These are phyloP conservation scores for Calephelis nemesis DNA, from an alignment of 1,140 invertebrate genomes.

Conservation along the genomic window DNA sequence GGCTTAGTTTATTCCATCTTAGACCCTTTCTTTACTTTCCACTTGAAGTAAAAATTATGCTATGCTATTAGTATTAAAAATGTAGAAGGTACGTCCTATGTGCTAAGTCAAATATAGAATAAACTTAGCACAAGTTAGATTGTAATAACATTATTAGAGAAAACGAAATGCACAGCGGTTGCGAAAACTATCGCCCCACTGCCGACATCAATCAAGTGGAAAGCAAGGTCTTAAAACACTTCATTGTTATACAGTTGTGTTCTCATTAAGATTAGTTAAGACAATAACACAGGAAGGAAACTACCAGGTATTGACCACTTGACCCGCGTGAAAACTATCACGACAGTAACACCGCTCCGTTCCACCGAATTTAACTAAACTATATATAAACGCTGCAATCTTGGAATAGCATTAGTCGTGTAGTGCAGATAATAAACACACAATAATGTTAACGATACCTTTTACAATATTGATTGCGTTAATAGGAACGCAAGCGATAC, in stretches of 20 bases:
- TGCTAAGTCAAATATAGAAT: not conserved
- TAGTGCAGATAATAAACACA: constrained; percentile 52
- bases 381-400: constrained; percentile 73
- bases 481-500: constrained; percentile 43
- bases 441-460: constrained; percentile 61
- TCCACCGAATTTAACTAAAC: constrained; percentile 68
- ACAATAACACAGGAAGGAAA: constrained; percentile 78
- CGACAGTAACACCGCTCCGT: constrained; percentile 62
- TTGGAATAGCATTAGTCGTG: constrained; percentile 66
- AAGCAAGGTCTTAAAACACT: constrained; percentile 71
- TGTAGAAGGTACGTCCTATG: too few relatives aligned
- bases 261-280: constrained; percentile 71
- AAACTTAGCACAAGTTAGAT: not conserved
- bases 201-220: constrained; percentile 68
- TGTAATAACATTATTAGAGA: constrained; percentile 42
- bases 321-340: constrained; percentile 66
- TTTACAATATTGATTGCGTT: constrained; percentile 46
- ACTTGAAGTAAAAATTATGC: too few relatives aligned
- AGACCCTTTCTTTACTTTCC: too few relatives aligned
- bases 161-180: constrained; percentile 63
- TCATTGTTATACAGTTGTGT: constrained; percentile 64
- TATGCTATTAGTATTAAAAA: too few relatives aligned
- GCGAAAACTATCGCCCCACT: constrained; percentile 67
- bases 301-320: constrained; percentile 50
- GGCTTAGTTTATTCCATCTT: too few relatives aligned